Conservation (phyloP, 2,113 vertebrate species). For the Odontesthes bonariensis region DNA sequence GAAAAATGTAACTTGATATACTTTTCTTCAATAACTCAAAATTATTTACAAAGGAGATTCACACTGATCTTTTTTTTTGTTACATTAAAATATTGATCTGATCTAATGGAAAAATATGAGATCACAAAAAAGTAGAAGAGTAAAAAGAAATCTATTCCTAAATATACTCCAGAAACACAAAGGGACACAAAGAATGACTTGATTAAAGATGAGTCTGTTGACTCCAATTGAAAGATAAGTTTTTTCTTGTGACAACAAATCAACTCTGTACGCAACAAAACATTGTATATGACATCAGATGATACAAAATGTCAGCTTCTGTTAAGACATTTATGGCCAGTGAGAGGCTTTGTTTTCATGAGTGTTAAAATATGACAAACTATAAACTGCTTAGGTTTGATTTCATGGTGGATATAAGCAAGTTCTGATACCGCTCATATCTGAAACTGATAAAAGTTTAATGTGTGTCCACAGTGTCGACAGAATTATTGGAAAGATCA, state of each 20-base stretch:
- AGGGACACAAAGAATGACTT: slow-evolving; percentile 17
- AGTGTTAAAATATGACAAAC: slow-evolving; percentile 18
- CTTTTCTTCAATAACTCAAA: slow-evolving; percentile 71
- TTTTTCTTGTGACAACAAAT: slow-evolving; percentile 31
- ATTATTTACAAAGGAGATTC: slow-evolving; percentile 81
- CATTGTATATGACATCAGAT: slow-evolving; percentile 32
- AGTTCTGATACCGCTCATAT: slow-evolving; percentile 21
- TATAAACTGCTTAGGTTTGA: slow-evolving; percentile 49
- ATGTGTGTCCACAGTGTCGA: slow-evolving; percentile 36
- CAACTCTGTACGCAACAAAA: slow-evolving; percentile 30
- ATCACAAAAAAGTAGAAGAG: slow-evolving; percentile 44
- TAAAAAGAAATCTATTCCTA: slow-evolving; percentile 33
- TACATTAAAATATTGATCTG: slow-evolving; percentile 58
- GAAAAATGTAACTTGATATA: slow-evolving; percentile 76
- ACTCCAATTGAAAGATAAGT: slow-evolving; percentile 6
- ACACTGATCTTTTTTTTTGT: slow-evolving; percentile 55
- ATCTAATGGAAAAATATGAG: slow-evolving; percentile 57
- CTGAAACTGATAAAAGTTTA: slow-evolving; percentile 22
- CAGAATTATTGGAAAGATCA: slow-evolving; percentile 20
- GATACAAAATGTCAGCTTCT: slow-evolving; percentile 15
- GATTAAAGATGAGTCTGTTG: slow-evolving; percentile 29
- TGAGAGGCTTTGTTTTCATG: not conserved
- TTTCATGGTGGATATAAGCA: slow-evolving; percentile 24
- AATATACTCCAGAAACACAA: slow-evolving; percentile 34
- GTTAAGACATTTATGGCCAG: slow-evolving; percentile 33